Evolutionary conservation across 2,888 invertebrate genomes (phyloP).

Genomic region (Unio pictorum): DNA sequence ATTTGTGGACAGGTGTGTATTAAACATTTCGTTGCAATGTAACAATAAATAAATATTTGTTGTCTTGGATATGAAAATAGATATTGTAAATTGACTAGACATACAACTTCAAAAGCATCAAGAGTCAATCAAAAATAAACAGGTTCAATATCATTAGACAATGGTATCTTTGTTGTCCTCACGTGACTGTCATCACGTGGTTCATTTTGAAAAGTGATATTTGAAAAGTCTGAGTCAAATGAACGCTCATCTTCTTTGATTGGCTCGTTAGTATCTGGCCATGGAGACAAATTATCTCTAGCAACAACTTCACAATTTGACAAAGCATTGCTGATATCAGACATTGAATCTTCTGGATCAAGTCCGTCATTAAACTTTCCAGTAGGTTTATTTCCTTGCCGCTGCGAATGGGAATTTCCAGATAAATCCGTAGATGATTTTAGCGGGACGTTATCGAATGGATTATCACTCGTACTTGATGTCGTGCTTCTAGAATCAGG

Average conservation of each 20-base stretch:
- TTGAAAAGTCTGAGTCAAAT: slow-evolving; percentile 44
- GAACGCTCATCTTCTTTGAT: slow-evolving; percentile 18
- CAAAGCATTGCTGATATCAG: slow-evolving; percentile 28
- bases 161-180: no score
- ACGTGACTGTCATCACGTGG: no score
- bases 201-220: no score
- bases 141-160: not conserved
- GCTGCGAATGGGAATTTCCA: not conserved
- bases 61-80: no score
- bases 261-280: slow-evolving; percentile 30
- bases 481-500: slow-evolving; percentile 31
- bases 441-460: slow-evolving; percentile 13
- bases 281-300: slow-evolving; percentile 24
- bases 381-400: not conserved
- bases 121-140: not conserved
- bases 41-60: no score
- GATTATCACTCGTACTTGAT: slow-evolving; percentile 32
- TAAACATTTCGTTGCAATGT: no score
- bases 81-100: no score
- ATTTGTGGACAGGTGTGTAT: no score
- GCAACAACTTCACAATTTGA: slow-evolving; percentile 20
- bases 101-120: not conserved
- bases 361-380: slow-evolving; percentile 12
- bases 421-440: not conserved
- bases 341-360: slow-evolving; percentile 30